phyloP scores from a whole-genome alignment of 1,140 invertebrate species.

The Achroia grisella region DNA sequence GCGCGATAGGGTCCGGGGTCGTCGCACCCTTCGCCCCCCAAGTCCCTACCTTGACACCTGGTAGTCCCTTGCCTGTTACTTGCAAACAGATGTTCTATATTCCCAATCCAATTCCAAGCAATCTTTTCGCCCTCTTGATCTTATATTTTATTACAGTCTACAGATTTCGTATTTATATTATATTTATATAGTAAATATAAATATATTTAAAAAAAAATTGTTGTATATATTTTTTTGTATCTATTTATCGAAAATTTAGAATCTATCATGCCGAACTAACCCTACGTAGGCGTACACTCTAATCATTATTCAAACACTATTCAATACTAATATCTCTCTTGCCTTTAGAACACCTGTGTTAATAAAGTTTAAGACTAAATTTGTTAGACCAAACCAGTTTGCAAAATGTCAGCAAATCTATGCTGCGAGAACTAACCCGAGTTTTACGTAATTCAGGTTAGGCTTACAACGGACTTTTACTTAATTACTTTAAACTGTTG shows the following conservation, averaged over 20 bases:
- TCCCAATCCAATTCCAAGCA: conserved; percentile 27
- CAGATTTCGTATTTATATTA: not conserved
- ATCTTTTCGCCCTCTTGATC: conserved; percentile 21
- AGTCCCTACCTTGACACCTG: conserved; percentile 55
- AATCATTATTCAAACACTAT: no score
- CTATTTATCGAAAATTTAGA: no score
- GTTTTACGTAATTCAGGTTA: conserved; percentile 30
- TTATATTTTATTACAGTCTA: conserved; percentile 17
- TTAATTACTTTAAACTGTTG: conserved; percentile 15
- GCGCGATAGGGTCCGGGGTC: conserved; percentile 47
- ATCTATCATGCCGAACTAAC: no score
- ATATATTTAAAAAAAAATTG: no score
- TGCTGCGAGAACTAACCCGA: conserved; percentile 18
- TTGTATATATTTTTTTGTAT: no score
- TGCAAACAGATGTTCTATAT: conserved; percentile 52
- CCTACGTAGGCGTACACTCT: no score
- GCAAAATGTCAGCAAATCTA: conserved; percentile 49
- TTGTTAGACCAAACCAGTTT: conserved; percentile 36
- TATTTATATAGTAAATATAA: no score
- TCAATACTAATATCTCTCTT: not conserved
- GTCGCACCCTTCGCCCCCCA: conserved; percentile 42
- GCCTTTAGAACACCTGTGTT: conserved; percentile 10
- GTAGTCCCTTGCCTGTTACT: conserved; percentile 41
- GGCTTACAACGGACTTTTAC: conserved; percentile 13
- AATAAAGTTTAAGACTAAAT: conserved; percentile 7